Evolutionary conservation across 2,888 invertebrate genomes (phyloP).

Genomic region (Nycteola revayana): DNA sequence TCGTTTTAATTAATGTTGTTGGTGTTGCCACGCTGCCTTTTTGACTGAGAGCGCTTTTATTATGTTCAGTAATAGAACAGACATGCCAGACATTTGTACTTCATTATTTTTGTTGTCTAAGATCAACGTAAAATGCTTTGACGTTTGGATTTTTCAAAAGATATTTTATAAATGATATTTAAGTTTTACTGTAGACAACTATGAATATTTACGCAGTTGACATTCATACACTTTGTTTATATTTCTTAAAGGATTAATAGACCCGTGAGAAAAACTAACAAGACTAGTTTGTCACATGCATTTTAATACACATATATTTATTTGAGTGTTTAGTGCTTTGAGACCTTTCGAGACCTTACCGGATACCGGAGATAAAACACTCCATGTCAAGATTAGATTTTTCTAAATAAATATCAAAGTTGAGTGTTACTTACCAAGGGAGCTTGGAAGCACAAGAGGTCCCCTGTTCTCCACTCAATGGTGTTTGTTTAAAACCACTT

Average conservation of each 20-base stretch:
- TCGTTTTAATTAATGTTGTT: constrained; percentile 65
- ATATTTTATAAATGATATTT: constrained; percentile 50
- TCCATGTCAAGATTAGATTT: constrained; percentile 63
- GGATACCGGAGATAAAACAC: constrained; percentile 69
- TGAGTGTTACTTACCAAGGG: constrained; percentile 54
- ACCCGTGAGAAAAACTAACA: constrained; percentile 66
- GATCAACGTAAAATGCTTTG: constrained; percentile 56
- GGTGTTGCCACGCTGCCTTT: constrained; percentile 44
- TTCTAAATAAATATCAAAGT: constrained; percentile 58
- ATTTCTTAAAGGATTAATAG: constrained; percentile 14
- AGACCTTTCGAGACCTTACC: constrained; percentile 43
- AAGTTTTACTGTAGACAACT: constrained; percentile 25
- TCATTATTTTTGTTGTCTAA: constrained; percentile 53
- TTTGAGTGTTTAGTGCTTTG: constrained; percentile 40
- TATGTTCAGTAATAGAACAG: constrained; percentile 48
- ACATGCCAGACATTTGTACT: constrained; percentile 58
- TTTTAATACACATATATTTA: constrained; percentile 46
- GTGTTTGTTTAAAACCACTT: constrained; percentile 75
- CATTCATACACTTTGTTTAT: constrained; percentile 20
- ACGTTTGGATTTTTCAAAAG: constrained; percentile 47
- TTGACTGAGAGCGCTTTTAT: constrained; percentile 27
- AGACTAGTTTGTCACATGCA: constrained; percentile 32
- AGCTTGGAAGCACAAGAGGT: constrained; percentile 57
- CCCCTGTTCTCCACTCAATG: constrained; percentile 59
- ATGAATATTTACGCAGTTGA: constrained; percentile 28